Conservation (phyloP, 2,888 invertebrate genomes). For the Athetis lepigone region DNA sequence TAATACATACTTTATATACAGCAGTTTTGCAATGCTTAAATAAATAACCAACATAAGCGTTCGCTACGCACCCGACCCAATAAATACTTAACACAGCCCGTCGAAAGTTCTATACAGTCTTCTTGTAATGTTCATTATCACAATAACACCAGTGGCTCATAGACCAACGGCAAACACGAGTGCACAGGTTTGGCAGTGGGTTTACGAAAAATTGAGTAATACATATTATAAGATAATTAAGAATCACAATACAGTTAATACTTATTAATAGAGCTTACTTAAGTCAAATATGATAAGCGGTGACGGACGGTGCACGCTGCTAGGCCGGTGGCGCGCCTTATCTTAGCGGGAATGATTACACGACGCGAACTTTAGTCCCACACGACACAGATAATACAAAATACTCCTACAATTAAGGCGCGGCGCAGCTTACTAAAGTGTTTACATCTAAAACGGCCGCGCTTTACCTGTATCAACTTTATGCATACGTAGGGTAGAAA, state of each 20-base stretch:
- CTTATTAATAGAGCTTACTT: constrained; percentile 85
- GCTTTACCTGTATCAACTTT: constrained; percentile 35
- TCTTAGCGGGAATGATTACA: constrained; percentile 2
- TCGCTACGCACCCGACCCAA: constrained; percentile 55
- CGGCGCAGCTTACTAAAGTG: constrained; percentile 33
- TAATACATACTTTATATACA: constrained; percentile 47
- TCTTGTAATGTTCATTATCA: constrained; percentile 76
- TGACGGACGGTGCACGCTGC: constrained; percentile 77
- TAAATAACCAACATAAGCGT: constrained; percentile 63
- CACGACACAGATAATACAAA: constrained; percentile 46
- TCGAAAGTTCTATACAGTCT: constrained; percentile 73
- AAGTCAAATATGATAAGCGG: constrained; percentile 81
- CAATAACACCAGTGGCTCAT: constrained; percentile 70
- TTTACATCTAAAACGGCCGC: constrained; percentile 36
- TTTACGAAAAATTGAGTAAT: constrained; percentile 79
- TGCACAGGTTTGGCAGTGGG: constrained; percentile 82
- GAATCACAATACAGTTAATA: constrained; percentile 89
- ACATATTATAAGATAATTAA: constrained; percentile 81
- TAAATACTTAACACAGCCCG: constrained; percentile 77
- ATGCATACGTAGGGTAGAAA: constrained; percentile 31
- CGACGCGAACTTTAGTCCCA: constrained; percentile 29
- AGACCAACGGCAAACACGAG: constrained; percentile 75
- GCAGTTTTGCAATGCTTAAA: constrained; percentile 52
- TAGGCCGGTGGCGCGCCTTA: constrained; percentile 40
- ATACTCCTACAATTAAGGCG: constrained; percentile 38